Evolutionary conservation across 2,797 vertebrate genomes (phyloP).

Genomic region (Anolis apletophallus): DNA sequence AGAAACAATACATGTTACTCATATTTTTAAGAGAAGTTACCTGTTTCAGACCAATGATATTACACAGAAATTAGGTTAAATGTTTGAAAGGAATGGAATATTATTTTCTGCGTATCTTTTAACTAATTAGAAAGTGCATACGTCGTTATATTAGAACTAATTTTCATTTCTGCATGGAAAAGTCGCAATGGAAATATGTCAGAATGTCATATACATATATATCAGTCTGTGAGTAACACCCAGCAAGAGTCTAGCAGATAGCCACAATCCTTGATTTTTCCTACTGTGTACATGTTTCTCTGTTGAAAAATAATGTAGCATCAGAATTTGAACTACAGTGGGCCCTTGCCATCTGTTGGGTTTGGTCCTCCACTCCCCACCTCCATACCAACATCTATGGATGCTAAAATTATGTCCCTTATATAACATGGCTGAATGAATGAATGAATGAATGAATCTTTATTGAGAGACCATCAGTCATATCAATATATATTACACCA

Average conservation of each 20-base stretch:
- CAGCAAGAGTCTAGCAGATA: neutral
- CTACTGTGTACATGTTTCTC: neutral
- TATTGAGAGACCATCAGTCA: no score
- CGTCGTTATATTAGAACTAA: neutral
- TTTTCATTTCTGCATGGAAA: neutral
- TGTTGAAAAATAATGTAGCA: neutral
- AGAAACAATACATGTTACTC: neutral
- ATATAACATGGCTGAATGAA: no score
- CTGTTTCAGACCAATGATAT: neutral
- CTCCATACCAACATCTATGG: no score
- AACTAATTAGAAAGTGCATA: neutral
- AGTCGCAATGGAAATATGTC: neutral
- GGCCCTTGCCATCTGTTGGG: no score
- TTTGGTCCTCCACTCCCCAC: no score
- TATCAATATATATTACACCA: no score
- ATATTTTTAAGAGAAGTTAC: neutral
- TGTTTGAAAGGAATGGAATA: neutral
- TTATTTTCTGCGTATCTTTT: neutral
- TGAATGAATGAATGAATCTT: no score
- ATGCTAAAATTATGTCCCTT: no score
- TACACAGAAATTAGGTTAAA: neutral
- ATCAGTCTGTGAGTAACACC: neutral
- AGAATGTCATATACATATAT: neutral
- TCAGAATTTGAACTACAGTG: neutral
- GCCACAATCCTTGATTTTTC: neutral